These are phyloP conservation scores for Himalopsyche anomala DNA, from an alignment of 2,888 invertebrate genomes.

Conservation along the genomic window DNA sequence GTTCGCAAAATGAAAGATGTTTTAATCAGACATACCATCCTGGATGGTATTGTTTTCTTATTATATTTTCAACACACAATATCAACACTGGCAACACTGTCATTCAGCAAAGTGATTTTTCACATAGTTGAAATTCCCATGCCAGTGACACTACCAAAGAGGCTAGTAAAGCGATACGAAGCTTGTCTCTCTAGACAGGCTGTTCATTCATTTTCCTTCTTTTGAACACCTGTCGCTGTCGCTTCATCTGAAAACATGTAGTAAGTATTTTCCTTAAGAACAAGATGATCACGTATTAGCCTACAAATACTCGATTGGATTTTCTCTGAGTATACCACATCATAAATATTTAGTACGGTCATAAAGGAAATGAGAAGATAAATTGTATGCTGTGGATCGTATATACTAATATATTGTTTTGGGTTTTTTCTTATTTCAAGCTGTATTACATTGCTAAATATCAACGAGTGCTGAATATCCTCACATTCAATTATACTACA, in stretches of 20 bases:
- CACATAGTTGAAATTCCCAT: not conserved
- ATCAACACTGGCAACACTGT: no score
- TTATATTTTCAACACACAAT: no score
- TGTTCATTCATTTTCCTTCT: constrained; percentile 13
- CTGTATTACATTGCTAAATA: no score
- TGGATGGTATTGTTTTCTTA: no score
- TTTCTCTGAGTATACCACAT: not conserved
- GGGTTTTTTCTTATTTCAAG: no score
- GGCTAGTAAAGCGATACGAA: constrained; percentile 16
- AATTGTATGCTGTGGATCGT: not conserved
- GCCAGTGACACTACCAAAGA: not conserved
- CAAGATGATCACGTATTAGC: constrained; percentile 26
- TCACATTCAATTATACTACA: no score
- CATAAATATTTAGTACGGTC: not conserved
- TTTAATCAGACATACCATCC: no score
- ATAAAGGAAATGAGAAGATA: not conserved
- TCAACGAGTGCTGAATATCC: no score
- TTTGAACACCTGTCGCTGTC: constrained; percentile 22
- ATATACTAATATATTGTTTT: no score
- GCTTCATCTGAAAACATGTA: not conserved
- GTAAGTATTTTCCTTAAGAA: not conserved
- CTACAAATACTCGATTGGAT: constrained; percentile 3
- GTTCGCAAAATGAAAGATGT: no score
- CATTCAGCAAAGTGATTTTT: not conserved
- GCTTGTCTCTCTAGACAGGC: constrained; percentile 22